Evolutionary conservation across 2,888 invertebrate species (phyloP).

Genomic region (Drosophila quasianomalipes): DNA sequence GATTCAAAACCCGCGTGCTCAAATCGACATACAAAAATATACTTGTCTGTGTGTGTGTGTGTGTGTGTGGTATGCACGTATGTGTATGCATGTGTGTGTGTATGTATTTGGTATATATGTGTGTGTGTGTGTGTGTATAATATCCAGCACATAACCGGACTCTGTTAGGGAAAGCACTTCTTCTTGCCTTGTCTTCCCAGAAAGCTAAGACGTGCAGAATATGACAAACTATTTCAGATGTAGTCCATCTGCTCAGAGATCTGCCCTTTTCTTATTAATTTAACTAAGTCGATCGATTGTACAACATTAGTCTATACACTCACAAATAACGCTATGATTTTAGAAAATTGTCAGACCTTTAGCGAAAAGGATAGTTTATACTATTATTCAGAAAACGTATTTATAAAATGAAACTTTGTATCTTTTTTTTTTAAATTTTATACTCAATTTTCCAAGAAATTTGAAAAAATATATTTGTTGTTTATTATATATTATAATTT

Average conservation of each 20-base stretch:
- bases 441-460: neutral
- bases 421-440: neutral
- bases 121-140: constrained; percentile 57
- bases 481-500: neutral
- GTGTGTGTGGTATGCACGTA: constrained; percentile 11
- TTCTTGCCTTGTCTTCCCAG: constrained; percentile 63
- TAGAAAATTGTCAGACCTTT: neutral
- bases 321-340: neutral
- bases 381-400: neutral
- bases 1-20: constrained; percentile 26
- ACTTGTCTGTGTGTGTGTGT: constrained; percentile 9
- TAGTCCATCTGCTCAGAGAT: neutral
- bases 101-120: constrained; percentile 27
- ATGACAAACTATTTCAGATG: neutral
- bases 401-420: neutral
- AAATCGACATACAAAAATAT: constrained; percentile 34
- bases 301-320: neutral
- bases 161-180: constrained; percentile 31
- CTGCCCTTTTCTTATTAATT: neutral
- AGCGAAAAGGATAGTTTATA: neutral
- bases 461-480: neutral
- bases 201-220: neutral
- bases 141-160: constrained; percentile 50
- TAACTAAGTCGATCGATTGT: neutral
- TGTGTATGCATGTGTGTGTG: constrained; percentile 2